These are phyloP conservation scores for Speoplatyrhinus poulsoni DNA, from an alignment of 2,113 vertebrate genomes.

Conservation along the genomic window DNA sequence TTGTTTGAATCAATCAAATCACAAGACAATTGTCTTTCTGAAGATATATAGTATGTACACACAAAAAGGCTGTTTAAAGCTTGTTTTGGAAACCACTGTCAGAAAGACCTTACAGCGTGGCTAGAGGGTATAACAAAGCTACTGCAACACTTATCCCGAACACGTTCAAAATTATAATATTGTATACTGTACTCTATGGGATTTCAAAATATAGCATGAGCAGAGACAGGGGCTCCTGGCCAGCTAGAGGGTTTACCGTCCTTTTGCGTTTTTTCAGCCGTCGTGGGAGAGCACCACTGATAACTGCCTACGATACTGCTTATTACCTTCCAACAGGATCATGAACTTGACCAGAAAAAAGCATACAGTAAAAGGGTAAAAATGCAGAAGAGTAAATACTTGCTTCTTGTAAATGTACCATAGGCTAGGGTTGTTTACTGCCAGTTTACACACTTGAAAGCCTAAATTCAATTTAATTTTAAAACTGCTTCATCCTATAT, in stretches of 20 bases:
- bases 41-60: too few relatives aligned
- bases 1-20: too few relatives aligned
- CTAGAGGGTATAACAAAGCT: too few relatives aligned
- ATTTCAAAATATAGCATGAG: constrained; percentile 16
- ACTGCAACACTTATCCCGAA: too few relatives aligned
- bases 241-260: constrained; percentile 41
- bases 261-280: constrained; percentile 27
- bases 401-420: not conserved
- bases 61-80: too few relatives aligned
- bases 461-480: too few relatives aligned
- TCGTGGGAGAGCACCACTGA: constrained; percentile 27
- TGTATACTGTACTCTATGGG: not conserved
- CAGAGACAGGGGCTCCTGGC: constrained; percentile 15
- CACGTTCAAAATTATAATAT: not conserved
- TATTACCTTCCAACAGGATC: constrained; percentile 24
- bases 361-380: not conserved
- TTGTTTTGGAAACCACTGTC: too few relatives aligned
- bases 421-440: too few relatives aligned
- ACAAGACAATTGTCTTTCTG: too few relatives aligned
- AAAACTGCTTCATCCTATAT: too few relatives aligned
- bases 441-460: too few relatives aligned
- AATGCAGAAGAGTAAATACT: not conserved
- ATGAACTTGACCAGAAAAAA: constrained; percentile 8
- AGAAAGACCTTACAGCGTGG: too few relatives aligned
- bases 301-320: constrained; percentile 32